Evolutionary conservation across 2,113 vertebrate genomes (phyloP), one percentile per base, ranked within the genome.

Genomic region (Alosa alosa): DNA sequence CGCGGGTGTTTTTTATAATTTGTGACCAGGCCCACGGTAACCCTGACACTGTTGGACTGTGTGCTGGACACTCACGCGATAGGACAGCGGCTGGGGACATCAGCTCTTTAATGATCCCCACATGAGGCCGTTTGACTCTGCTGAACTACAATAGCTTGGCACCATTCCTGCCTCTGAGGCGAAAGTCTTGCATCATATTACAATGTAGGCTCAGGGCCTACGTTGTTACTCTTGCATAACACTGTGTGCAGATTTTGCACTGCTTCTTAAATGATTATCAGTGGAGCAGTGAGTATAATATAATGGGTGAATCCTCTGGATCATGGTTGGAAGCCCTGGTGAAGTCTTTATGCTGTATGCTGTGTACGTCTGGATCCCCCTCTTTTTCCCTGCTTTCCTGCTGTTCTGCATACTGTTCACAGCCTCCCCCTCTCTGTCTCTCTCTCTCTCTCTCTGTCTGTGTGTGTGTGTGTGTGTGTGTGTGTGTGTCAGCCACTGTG

Each of bases 391-490:
- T 72, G 18, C 8, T 4, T 64, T 20, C 22, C 22, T 64, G 25
- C 25, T 72, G 64, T 68, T 25, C 57, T 25, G 4, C 60, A 64
- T 25, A 25, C 60, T 68, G 52, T 55, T 17, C 52, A 55, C 17
- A 18, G 13, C 15, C 15, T 9, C 8, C 6, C 41, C 4, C 41
- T 44, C 41, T 44, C 41, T 44, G n/a, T n/a, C 41, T 44, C 0
- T 44, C 41, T 44, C 41, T 44, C 41, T 44, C 41, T 44, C 10
- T 68, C 22, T 68, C n/a, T 68, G 60, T 68, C n/a, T 64, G 60
- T 64, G 60, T 64, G 60, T 64, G 60, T 64, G 60, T 64, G 60
- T 60, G 55, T 60, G 55, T 60, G 55, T 60, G 55, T 60, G 55
- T 60, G 55, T 64, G 57, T n/a, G 57, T 64, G 57, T n/a, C 22